Conservation (phyloP, 2,888 invertebrate species). For the Pemphredon lugubris region DNA sequence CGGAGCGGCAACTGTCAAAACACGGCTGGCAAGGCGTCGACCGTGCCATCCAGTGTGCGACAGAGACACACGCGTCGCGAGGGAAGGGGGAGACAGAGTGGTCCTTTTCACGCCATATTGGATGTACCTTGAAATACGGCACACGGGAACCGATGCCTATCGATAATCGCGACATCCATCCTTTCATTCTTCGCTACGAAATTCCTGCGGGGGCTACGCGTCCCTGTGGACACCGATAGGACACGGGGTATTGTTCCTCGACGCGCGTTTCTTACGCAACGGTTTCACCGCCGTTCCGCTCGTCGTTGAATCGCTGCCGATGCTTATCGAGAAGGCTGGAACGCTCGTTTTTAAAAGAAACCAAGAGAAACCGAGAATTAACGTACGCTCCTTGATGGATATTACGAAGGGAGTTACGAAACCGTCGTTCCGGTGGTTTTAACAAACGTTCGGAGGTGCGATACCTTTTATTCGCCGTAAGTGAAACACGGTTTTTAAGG, state of each 20-base stretch:
- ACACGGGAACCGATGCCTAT: constrained; percentile 70
- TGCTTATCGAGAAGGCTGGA: constrained; percentile 48
- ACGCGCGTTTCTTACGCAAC: constrained; percentile 50
- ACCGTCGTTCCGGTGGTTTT: too few species aligned
- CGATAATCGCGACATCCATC: constrained; percentile 72
- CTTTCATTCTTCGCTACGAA: constrained; percentile 48
- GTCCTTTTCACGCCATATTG: constrained; percentile 72
- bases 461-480: too few species aligned
- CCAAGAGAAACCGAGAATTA: constrained; percentile 43
- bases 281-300: constrained; percentile 42
- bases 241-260: constrained; percentile 45
- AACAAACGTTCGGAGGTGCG: too few species aligned
- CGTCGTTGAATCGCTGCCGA: constrained; percentile 44
- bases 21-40: constrained; percentile 71
- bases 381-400: neutral
- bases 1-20: constrained; percentile 81
- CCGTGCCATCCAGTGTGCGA: constrained; percentile 61
- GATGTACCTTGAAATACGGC: constrained; percentile 68
- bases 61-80: constrained; percentile 52
- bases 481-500: too few species aligned
- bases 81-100: constrained; percentile 47
- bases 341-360: constrained; percentile 21
- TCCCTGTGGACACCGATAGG: constrained; percentile 14
- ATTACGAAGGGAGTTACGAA: too few species aligned
- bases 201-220: constrained; percentile 46